Base-by-base conservation (phyloP, 2,113 vertebrate genomes). In the Apeltes quadracus region DNA sequence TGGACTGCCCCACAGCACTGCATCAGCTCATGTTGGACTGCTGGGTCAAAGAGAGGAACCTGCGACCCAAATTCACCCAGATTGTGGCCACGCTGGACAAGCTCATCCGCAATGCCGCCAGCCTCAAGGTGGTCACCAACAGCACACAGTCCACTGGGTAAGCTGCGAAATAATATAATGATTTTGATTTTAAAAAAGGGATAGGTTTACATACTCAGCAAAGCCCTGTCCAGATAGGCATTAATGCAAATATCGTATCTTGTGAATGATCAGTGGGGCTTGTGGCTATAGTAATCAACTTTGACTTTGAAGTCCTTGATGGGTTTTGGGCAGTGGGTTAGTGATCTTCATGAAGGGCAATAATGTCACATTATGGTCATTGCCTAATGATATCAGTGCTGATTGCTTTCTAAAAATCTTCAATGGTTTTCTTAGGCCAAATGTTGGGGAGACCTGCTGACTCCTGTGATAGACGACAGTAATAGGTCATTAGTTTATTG, bases 11-110 rank as follows among this genome's bases (percentile, higher is more conserved):
- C 78, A 98, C 96, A 0, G 98, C 98, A 0, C 93, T 99, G 51
- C 98, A 99, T 87, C 97, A 98, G 90, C 94, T 99, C 85, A 99
- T 99, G 98, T 71, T 99, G 87, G 98, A 99, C 94, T 99, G 98
- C 91, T 99, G 98, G 98, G 96, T 99, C 71, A 95, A 97, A 75
- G 98, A 98, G 87, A 95, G 98, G 76, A 99, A 99, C 89, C 93
- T 98, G 41, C 92, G 98, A 83, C 98, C 98, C 78, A 99, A 99
- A 84, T 99, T 99, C 93, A 95, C 97, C 72, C 97, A 98, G 92
- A 99, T 99, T 0, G 98, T 99, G 82, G 98, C 96, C 87, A 98
- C 97, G 32, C 89, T 99, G 88, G 98, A 99, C 93, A 99, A 99
- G 84, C 96, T 99, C 1, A 99, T 99, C 90, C 96, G 98, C 61